Base-by-base conservation (phyloP, 2,113 vertebrate genomes). In the Actinemys pallida region DNA sequence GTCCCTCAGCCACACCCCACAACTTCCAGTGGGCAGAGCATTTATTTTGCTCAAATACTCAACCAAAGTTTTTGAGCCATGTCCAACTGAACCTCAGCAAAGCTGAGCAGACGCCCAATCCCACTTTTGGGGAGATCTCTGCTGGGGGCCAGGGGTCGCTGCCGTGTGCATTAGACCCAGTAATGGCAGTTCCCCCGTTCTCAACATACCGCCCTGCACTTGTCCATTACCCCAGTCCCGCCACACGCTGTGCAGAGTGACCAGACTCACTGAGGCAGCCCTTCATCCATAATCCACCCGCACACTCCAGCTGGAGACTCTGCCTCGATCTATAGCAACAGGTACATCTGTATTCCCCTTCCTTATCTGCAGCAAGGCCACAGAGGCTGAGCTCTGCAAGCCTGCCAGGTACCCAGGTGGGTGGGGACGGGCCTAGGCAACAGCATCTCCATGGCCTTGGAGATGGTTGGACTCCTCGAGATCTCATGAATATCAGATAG, bases 321-420 rank as follows among this genome's bases (percentile, higher is more conserved):
- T 42, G 69, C n/a, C 10, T 75, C n/a, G 3, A 49, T 22, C 88
- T 65, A 5, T 42, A 81, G 47, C n/a, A 80, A 5, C 10, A 13
- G 31, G 49, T 25, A 5, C 2, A 45, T 9, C 47, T 27, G 1
- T 0, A 3, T 50, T 47, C 8, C 2, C 47, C 3, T 35, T 88
- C 80, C 53, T 45, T 1, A 82, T 8, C 19, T 35, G 47, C 86
- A 57, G n/a, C 81, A 81, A 62, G 17, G 87, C 62, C 53, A 50
- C n/a, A 39, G 31, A 72, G 22, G 59, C 14, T 0, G 22, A 54
- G 56, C 11, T 59, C 27, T 59, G 13, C 54, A 39, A 53, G 50
- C 25, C 79, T 88, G 79, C 52, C 52, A 65, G 92, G 20, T 4
- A 12, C 0, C 3, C 24, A 62, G 91, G 17, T 53, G 76, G 76